These are phyloP conservation scores for Villa cingulata DNA, from an alignment of 2,888 invertebrate genomes.

Conservation along the genomic window DNA sequence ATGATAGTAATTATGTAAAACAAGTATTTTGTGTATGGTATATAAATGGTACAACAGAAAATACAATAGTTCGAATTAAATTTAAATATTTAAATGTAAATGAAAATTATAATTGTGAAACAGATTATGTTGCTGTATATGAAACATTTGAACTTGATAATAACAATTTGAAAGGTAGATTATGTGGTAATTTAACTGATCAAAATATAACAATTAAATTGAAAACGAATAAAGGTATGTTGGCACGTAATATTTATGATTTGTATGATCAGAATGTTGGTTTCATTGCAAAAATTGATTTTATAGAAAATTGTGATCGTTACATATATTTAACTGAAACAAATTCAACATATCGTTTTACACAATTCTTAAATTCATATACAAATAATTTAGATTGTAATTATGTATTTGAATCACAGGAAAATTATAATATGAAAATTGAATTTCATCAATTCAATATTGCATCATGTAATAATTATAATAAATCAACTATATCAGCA, in stretches of 20 bases:
- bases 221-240: conserved; percentile 20
- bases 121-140: conserved; percentile 45
- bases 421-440: conserved; percentile 45
- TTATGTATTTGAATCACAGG: conserved; percentile 45
- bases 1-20: conserved; percentile 24
- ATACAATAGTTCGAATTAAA: conserved; percentile 48
- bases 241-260: conserved; percentile 44
- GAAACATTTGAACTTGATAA: conserved; percentile 15
- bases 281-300: conserved; percentile 47
- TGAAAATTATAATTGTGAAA: conserved; percentile 37
- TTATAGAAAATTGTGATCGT: conserved; percentile 60
- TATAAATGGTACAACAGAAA: conserved; percentile 54
- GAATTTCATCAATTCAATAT: conserved; percentile 40
- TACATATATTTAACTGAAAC: conserved; percentile 39
- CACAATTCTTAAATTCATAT: not conserved
- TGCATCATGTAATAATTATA: conserved; percentile 33
- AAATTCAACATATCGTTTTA: not conserved
- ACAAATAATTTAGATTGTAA: conserved; percentile 49
- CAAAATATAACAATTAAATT: no score
- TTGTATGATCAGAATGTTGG: conserved; percentile 42
- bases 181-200: conserved; percentile 52
- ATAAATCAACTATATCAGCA: conserved; percentile 21
- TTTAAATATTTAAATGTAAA: conserved; percentile 46
- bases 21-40: conserved; percentile 65
- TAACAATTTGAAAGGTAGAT: conserved; percentile 24